Evolutionary conservation across 2,888 invertebrate genomes (phyloP), one percentile per base, ranked within the genome.

Genomic region (Ferrisia virgata): DNA sequence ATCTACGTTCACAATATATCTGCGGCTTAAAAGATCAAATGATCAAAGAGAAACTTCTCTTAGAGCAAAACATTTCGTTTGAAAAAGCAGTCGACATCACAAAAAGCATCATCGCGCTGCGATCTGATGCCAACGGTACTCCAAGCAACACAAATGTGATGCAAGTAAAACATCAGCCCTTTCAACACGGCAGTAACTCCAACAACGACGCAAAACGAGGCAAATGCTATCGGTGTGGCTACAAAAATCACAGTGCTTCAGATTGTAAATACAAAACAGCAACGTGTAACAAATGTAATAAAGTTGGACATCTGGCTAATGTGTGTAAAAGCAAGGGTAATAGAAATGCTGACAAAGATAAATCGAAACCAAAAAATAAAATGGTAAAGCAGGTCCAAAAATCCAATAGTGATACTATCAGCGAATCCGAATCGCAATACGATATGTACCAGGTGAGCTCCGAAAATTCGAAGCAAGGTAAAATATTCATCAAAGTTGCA

Each of bases 1-100:
- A 53, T 36, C 69, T 83, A 11, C 72, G 76, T 13, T 18, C 83
- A 39, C 83, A 83, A 43, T 83, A 76, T 39, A 69, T 83, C n/a
- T 25, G 83, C 25, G 83, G 83, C 22, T 22, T 72, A 3, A 72
- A 72, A 13, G 72, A 83, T 36, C 11, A 31, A 2, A 22, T 18
- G 15, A 69, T 82, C 13, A 31, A 76, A 25, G 83, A 83, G 40
- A 69, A 83, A 76, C 15, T 83, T 2, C 31, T 83, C 6, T 76
- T 76, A 39, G n/a, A n/a, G n/a, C n/a, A n/a, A n/a, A n/a, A n/a
- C n/a, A n/a, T n/a, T n/a, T n/a, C n/a, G n/a, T n/a, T n/a, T n/a
- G n/a, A n/a, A n/a, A n/a, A n/a, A n/a, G n/a, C n/a, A n/a, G n/a
- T n/a, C n/a, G 36, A 82, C n/a, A 43, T 18, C 15, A 22, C n/a